These are phyloP conservation scores for Chelidonichthys spinosus DNA, from an alignment of 2,797 vertebrate species.

Conservation along the genomic window DNA sequence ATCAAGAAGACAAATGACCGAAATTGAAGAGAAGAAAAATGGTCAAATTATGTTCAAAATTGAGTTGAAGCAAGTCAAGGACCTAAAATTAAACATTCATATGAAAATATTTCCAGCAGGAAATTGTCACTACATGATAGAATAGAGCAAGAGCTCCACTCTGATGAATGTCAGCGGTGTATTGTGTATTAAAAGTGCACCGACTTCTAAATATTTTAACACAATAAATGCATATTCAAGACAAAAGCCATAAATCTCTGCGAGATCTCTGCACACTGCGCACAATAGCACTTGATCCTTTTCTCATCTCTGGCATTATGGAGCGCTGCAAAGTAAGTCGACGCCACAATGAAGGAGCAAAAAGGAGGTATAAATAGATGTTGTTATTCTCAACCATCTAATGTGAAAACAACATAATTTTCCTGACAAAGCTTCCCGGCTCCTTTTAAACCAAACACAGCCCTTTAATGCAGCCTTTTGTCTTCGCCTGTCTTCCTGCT, in stretches of 20 bases:
- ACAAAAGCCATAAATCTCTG: slow-evolving; percentile 63
- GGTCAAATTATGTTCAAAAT: background rate
- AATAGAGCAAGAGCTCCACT: background rate
- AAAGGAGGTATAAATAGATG: slow-evolving; percentile 79
- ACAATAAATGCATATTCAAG: slow-evolving; percentile 44
- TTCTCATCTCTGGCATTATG: slow-evolving; percentile 49
- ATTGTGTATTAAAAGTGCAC: slow-evolving; percentile 18
- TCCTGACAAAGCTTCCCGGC: slow-evolving; percentile 72
- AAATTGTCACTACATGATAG: background rate
- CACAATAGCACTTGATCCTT: slow-evolving; percentile 63
- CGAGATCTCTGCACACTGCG: slow-evolving; percentile 58
- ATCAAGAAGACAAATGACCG: slow-evolving; percentile 1
- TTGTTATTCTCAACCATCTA: slow-evolving; percentile 77
- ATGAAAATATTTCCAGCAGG: slow-evolving; percentile 5
- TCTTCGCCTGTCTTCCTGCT: slow-evolving; percentile 71
- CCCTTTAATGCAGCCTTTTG: slow-evolving; percentile 74
- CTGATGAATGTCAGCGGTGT: background rate
- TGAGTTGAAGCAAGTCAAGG: background rate
- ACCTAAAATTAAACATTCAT: slow-evolving; percentile 32
- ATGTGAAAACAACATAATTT: slow-evolving; percentile 77
- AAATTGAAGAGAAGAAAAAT: slow-evolving; percentile 3
- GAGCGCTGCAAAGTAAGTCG: slow-evolving; percentile 51
- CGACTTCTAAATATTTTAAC: slow-evolving; percentile 31
- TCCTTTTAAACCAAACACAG: slow-evolving; percentile 77
- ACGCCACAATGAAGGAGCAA: slow-evolving; percentile 52